These are phyloP conservation scores for Neosalanx taihuensis DNA, from an alignment of 2,797 vertebrate species.

Conservation along the genomic window DNA sequence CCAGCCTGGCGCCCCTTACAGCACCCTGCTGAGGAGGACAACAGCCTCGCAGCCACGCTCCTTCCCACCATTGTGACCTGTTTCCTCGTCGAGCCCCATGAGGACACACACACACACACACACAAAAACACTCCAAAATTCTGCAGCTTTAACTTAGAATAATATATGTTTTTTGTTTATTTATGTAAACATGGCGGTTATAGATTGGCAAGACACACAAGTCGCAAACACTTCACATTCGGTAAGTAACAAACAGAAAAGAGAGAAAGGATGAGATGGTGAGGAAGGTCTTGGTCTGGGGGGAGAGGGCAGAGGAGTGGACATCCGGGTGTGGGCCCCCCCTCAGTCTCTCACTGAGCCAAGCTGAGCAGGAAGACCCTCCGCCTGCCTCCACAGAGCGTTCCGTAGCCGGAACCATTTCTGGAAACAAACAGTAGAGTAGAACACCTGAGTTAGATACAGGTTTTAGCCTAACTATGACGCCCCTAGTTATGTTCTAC, in stretches of 20 bases:
- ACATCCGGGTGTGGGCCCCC: not conserved
- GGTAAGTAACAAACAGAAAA: constrained; percentile 50
- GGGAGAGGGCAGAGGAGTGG: constrained; percentile 16
- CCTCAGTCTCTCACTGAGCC: constrained; percentile 89
- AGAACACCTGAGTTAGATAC: constrained; percentile 11
- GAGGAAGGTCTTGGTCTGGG: constrained; percentile 21
- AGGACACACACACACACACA: constrained; percentile 21
- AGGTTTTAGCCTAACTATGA: not conserved
- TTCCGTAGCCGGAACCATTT: constrained; percentile 91
- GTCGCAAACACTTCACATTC: constrained; percentile 61
- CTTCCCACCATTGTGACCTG: constrained; percentile 13
- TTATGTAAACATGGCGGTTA: constrained; percentile 63
- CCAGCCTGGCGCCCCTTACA: constrained; percentile 42
- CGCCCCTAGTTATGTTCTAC: not conserved
- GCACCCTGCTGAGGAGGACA: constrained; percentile 44
- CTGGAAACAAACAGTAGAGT: constrained; percentile 63
- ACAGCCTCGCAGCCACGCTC: constrained; percentile 1
- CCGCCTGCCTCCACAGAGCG: constrained; percentile 84
- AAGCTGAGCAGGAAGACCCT: constrained; percentile 86
- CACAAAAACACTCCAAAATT: constrained; percentile 15
- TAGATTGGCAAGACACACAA: constrained; percentile 57
- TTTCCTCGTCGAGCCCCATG: constrained; percentile 2
- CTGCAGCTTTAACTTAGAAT: constrained; percentile 37
- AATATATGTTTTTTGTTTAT: constrained; percentile 53
- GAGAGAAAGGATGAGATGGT: constrained; percentile 3